Base-by-base conservation (phyloP, 2,797 vertebrate genomes). In the Anableps anableps region DNA sequence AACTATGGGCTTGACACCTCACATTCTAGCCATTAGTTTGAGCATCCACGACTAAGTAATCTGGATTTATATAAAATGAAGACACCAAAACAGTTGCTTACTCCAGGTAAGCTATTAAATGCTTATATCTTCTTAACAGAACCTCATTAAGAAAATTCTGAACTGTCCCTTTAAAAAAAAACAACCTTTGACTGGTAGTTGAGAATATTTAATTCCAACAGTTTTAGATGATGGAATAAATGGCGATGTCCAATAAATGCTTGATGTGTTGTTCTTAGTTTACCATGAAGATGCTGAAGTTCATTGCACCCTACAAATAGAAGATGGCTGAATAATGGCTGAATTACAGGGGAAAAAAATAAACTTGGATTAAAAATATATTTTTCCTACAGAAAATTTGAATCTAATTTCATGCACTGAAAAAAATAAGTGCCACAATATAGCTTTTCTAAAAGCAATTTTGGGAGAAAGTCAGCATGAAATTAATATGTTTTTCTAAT, bases 301-400 rank as follows among this genome's bases (percentile, higher is more conserved):
- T 10, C 8, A 71, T 19, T 36, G 21, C 6, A 60, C 5, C 41
- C 51, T 76, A 58, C 8, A 72, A 78, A 80, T 26, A 72, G 41
- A 76, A 36, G 4, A 31, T 76, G 2, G 68, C 58, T 10, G 16
- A 60, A 77, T 75, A 23, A 51, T 50, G 2, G 53, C 64, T 79
- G 48, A 62, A 55, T 48, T 64, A 62, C 19, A 13, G 21, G 41
- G 73, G 45, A 29, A 64, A 34, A 3, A 80, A 64, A 45, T 21
- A 21, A 2, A 31, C 64, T 55, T 17, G 55, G 21, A 16, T 82
- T 80, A 26, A 76, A 76, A 74, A 74, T n/a, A 34, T 0, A 31
- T 5, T 43, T 36, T 16, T 23, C 26, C 47, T 36, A 53, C 26
- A 45, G 5, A 60, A 70, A 45, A 72, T 19, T 7, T 47, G 23